These are phyloP conservation scores for Drosophila guanche DNA, from an alignment of 1,140 invertebrate species.

Conservation along the genomic window DNA sequence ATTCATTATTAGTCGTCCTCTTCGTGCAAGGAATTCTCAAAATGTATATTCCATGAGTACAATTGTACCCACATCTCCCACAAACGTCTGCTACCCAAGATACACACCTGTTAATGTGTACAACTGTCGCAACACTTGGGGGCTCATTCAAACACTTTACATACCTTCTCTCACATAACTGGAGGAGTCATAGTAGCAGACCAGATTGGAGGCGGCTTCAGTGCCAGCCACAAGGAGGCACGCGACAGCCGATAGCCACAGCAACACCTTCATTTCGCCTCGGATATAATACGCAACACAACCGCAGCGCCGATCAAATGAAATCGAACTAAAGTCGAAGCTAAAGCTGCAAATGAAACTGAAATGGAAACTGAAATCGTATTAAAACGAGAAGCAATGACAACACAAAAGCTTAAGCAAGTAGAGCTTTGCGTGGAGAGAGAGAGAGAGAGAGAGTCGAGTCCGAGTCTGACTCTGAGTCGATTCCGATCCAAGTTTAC, in stretches of 20 bases:
- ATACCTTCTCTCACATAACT: constrained; percentile 88
- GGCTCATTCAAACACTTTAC: constrained; percentile 16
- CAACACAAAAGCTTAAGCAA: constrained; percentile 45
- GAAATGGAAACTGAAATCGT: constrained; percentile 44
- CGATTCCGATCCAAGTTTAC: constrained; percentile 19
- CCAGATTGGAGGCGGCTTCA: constrained; percentile 84
- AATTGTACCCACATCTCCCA: too few relatives aligned
- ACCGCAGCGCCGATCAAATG: constrained; percentile 63
- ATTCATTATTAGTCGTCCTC: too few relatives aligned
- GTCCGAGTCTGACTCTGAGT: background rate
- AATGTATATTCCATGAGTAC: too few relatives aligned
- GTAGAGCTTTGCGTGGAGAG: constrained; percentile 39
- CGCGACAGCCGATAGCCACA: constrained; percentile 52
- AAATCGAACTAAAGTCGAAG: constrained; percentile 72
- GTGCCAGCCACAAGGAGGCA: constrained; percentile 45
- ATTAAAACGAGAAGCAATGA: constrained; percentile 16
- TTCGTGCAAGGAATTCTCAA: too few relatives aligned
- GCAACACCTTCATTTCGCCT: constrained; percentile 60
- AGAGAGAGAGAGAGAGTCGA: background rate
- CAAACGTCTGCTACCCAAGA: too few relatives aligned
- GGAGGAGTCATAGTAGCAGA: constrained; percentile 89
- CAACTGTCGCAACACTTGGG: too few relatives aligned
- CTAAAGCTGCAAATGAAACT: constrained; percentile 26
- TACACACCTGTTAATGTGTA: too few relatives aligned
- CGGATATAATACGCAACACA: constrained; percentile 33